Conservation (phyloP, 2,888 invertebrate genomes). For the Tigriopus californicus region DNA sequence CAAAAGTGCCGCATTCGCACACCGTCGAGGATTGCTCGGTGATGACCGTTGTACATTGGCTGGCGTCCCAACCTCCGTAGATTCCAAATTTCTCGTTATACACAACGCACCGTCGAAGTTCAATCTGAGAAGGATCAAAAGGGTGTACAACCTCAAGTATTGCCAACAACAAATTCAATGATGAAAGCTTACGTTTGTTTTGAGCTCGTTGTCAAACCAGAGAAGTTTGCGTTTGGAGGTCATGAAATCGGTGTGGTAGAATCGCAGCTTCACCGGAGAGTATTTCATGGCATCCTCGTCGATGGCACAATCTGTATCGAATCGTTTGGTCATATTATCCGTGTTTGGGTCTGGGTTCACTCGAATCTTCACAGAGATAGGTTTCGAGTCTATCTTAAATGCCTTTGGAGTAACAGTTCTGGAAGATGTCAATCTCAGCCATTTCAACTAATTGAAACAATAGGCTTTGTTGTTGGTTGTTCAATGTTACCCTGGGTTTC, state of each 20-base stretch:
- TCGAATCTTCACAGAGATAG: background rate
- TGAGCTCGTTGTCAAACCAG: constrained; percentile 8
- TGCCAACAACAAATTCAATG: no score
- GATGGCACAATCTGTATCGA: background rate
- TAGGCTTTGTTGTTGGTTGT: no score
- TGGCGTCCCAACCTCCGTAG: constrained; percentile 19
- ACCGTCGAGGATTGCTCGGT: constrained; percentile 17
- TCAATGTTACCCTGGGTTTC: constrained; percentile 2
- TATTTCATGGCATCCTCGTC: constrained; percentile 1
- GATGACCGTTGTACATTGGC: constrained; percentile 16
- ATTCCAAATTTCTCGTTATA: constrained; percentile 18
- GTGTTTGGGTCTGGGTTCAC: background rate
- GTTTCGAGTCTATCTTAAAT: constrained; percentile 8
- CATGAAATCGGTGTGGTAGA: background rate
- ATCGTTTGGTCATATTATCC: background rate
- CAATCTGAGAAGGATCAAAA: constrained; percentile 15
- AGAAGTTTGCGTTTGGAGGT: constrained; percentile 13
- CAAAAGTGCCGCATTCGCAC: constrained; percentile 19
- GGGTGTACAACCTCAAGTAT: no score
- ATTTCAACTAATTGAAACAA: no score
- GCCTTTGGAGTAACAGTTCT: background rate
- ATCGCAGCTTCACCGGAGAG: background rate
- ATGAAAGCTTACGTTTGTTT: background rate
- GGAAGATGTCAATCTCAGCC: no score
- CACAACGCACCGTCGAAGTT: constrained; percentile 17